Base-by-base conservation (phyloP, 1,140 invertebrate genomes). In the Drosophila willistoni region DNA sequence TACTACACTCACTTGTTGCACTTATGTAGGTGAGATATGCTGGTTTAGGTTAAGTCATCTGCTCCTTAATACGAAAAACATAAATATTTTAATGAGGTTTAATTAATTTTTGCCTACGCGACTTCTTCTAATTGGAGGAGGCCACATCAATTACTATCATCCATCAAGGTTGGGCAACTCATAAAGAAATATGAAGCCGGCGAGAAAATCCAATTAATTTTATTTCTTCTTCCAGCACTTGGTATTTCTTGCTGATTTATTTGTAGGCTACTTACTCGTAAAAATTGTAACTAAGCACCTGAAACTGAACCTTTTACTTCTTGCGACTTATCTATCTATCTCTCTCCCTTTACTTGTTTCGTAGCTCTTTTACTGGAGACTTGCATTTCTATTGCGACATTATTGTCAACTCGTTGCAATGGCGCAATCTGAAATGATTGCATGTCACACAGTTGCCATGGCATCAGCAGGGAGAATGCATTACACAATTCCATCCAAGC, bases 201-300 rank as follows among this genome's bases (percentile, higher is more conserved):
- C 70, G 70, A 29, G 54, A 83, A 74, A 29, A 77, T 68, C 76
- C 76, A 87, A 87, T 87, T 83, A 83, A 66, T 60, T 71, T 59
- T 61, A 77, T 34, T 62, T 51, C 44, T 70, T 42, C 61, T 42
- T 56, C 60, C 56, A 68, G 66, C 13, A 13, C 34, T 59, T 59
- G 41, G 56, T 56, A 22, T 51, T n/a, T 1, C 17, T 65, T 61
- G 56, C 70, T 77, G 70, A 73, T 67, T 73, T 77, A 73, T 73
- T 41, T 62, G 83, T 63, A 79, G 87, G 55, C 41, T 55, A 62
- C 17, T 12, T 5, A 17, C 17, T 51, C 29, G 6, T 29, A 0
- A 51, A 51, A 22, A 22, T 77, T 82, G 87, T 66, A 17, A 33
- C 10, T 51, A 44, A 17, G 36, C 73, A 75, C 64, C 72, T 64